phyloP scores from a whole-genome alignment of 2,888 invertebrate species.

The Hydraecia micacea region DNA sequence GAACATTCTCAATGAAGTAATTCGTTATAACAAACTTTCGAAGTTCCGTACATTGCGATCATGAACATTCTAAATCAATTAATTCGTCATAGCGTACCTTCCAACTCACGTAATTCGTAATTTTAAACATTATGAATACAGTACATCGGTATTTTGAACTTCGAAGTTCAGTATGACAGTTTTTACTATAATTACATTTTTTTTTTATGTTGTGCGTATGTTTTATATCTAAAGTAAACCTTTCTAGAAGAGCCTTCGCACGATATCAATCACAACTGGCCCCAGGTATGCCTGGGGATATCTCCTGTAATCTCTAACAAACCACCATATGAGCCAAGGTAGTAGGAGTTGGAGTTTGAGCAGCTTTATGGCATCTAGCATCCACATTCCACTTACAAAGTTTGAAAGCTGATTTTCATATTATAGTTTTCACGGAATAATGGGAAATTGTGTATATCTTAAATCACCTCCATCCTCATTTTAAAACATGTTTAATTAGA shows the following conservation, averaged over 20 bases:
- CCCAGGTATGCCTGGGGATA: not conserved
- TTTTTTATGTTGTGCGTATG: too few species aligned
- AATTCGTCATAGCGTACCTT: too few species aligned
- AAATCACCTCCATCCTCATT: not conserved
- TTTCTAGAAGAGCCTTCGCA: not conserved
- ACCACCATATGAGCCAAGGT: not conserved
- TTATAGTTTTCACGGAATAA: not conserved
- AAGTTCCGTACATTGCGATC: too few species aligned
- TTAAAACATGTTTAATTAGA: not conserved
- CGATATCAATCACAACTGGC: not conserved
- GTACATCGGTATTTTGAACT: too few species aligned
- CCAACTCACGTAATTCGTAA: too few species aligned
- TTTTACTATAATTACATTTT: too few species aligned
- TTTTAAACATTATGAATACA: too few species aligned
- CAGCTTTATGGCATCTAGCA: not conserved
- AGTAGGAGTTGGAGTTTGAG: not conserved
- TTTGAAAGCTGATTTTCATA: not conserved
- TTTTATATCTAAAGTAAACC: not conserved
- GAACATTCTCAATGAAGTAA: too few species aligned
- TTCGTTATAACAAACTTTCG: too few species aligned
- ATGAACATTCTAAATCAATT: too few species aligned
- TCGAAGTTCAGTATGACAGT: too few species aligned
- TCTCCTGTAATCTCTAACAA: not conserved
- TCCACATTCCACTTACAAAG: not conserved
- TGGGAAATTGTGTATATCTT: not conserved